Percentiles rank a stretch among this genome's conserved stretches.
These are phyloP conservation scores for Latrodectus hesperus DNA, from an alignment of 2,888 invertebrate genomes.

Conservation along the genomic window DNA sequence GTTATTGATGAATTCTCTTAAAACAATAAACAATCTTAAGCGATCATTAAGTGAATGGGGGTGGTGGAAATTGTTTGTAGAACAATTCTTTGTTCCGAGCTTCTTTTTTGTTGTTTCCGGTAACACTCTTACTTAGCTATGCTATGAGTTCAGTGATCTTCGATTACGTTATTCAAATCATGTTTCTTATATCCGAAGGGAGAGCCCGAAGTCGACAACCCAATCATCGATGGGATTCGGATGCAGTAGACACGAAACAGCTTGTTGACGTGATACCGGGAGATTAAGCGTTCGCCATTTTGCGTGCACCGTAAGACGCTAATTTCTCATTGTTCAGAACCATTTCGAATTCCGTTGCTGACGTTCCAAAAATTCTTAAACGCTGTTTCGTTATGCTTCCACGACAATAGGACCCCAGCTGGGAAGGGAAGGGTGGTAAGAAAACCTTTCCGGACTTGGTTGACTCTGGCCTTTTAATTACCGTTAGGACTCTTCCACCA, in stretches of 20 bases:
- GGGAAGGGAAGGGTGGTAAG: not conserved
- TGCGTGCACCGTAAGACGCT: conserved; percentile 45
- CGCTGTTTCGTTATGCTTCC: conserved; percentile 8
- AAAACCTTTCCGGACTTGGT: not conserved
- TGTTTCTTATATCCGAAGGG: conserved; percentile 9
- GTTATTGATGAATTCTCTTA: not conserved
- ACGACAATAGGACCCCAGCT: conserved; percentile 16
- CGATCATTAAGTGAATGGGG: conserved; percentile 2
- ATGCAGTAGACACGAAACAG: not conserved
- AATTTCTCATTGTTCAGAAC: conserved; percentile 57
- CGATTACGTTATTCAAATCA: conserved; percentile 48
- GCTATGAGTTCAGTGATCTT: conserved; percentile 45
- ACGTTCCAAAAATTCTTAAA: conserved; percentile 1
- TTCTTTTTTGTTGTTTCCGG: conserved; percentile 26
- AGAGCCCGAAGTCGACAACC: conserved; percentile 10
- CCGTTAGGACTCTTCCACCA: conserved; percentile 1
- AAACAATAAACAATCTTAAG: conserved; percentile 50
- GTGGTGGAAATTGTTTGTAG: conserved; percentile 27
- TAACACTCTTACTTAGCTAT: not conserved
- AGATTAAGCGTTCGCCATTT: conserved; percentile 29
- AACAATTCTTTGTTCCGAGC: not conserved
- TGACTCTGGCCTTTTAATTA: conserved; percentile 31
- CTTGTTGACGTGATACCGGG: conserved; percentile 13
- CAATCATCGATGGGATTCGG: not conserved
- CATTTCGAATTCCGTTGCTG: conserved; percentile 22